These are phyloP conservation scores for Nyctereutes procyonoides DNA, from an alignment of 2,113 vertebrate species.

Conservation along the genomic window DNA sequence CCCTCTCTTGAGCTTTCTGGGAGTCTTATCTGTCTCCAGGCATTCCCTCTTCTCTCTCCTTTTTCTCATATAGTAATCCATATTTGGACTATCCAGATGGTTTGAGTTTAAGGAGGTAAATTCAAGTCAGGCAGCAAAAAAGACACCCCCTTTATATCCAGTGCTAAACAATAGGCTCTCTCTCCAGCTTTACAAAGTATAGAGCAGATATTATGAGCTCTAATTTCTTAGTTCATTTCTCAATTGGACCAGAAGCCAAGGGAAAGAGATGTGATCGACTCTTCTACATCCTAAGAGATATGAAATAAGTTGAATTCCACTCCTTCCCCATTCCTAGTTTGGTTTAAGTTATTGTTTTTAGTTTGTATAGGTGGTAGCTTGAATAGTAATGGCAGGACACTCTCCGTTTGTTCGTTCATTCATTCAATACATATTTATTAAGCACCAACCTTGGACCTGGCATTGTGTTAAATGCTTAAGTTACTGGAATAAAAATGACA, in stretches of 20 bases:
- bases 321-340: background rate
- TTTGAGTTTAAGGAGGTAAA: background rate
- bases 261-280: background rate
- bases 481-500: slow-evolving; percentile 18
- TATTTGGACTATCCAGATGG: background rate
- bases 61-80: background rate
- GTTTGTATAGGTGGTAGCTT: background rate
- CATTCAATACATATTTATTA: slow-evolving; percentile 1
- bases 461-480: background rate
- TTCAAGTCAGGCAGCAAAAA: background rate
- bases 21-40: background rate
- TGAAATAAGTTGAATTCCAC: background rate
- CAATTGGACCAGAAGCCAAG: background rate
- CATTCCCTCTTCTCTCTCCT: background rate
- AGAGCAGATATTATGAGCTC: background rate
- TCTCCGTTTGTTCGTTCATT: background rate
- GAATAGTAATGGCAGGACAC: background rate
- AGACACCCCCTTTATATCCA: background rate
- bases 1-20: background rate
- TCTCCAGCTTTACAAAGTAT: background rate
- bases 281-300: background rate
- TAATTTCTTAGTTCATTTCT: background rate
- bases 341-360: background rate
- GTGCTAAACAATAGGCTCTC: background rate
- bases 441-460: background rate